Evolutionary conservation across 2,113 vertebrate species (phyloP), one percentile per base, ranked within the genome.

Genomic region (Myiagra hebetior): DNA sequence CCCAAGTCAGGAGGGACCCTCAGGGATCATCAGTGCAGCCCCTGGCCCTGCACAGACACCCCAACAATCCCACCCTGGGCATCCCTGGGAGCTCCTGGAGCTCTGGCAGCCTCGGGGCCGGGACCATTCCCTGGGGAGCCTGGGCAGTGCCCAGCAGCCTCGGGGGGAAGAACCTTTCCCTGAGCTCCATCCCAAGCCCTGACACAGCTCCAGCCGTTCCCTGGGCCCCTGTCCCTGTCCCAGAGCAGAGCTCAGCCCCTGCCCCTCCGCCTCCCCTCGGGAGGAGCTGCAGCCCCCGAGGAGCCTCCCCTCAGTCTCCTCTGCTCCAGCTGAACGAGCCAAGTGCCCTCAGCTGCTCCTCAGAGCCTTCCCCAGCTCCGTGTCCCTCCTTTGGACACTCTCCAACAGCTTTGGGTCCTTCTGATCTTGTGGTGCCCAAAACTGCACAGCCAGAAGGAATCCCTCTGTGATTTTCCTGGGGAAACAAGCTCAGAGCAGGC

Each of bases 1-100:
- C 13, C 17, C 15, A 1, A 2, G 21, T 3, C 10, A 11, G 53
- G 4, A 53, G 39, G 39, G 39, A 31, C 21, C 39, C 47, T 0
- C 55, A 47, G 3, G 77, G 78, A 41, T 6, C 24, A 14, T 19
- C 6, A 22, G 3, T 0, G 0, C 67, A 22, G 1, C 31, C 9
- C 85, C 35, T 10, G 10, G 0, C 31, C 86, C 44, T 46, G 77
- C 62, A 0, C 87, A 68, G 15, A 6, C 53, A 9, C 62, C 62
- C 78, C 62, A 82, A 24, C 15, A 82, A 9, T 1, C 19, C 77
- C 68, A 37, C 52, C 68, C 52, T 59, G 86, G 2, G 13, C 83
- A 65, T 2, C 68, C 86, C 77, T 65, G 63, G 1, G 3, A 88
- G 85, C 75, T 63, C 75, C 65, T 79, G 85, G 0, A 72, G 75